Conservation (phyloP, 35 echinoderm and acorn worm species). For the Lytechinus variegatus region DNA sequence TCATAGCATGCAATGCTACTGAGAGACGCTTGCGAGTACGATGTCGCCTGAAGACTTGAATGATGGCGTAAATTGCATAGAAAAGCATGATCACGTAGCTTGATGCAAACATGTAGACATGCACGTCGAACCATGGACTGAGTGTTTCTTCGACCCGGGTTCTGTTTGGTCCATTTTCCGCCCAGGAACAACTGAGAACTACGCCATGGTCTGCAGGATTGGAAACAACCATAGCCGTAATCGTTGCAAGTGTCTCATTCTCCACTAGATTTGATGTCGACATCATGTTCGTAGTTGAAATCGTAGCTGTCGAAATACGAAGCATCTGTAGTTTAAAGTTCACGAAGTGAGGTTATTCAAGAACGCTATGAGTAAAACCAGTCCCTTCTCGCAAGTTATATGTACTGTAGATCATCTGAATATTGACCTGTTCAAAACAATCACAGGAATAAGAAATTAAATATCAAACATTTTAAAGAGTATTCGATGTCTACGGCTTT, state of each 20-base stretch:
- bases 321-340: neutral
- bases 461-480: too few species aligned
- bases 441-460: neutral
- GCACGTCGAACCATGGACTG: slow-evolving; percentile 8
- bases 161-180: slow-evolving; percentile 54
- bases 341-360: neutral
- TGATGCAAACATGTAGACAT: slow-evolving; percentile 55
- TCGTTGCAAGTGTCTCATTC: neutral
- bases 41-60: neutral
- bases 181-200: slow-evolving; percentile 53
- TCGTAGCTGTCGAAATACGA: neutral
- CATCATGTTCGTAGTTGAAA: neutral
- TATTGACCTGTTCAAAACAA: neutral
- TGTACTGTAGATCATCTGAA: neutral
- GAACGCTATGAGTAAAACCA: neutral
- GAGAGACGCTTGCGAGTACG: slow-evolving; percentile 28
- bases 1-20: slow-evolving; percentile 46
- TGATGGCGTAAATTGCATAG: neutral
- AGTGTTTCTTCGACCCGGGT: neutral
- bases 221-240: neutral
- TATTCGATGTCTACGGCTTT: too few species aligned
- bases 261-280: neutral
- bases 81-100: slow-evolving; percentile 8
- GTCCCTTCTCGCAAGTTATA: neutral
- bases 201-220: neutral